phyloP scores from a whole-genome alignment of 2,113 vertebrate genomes.

The Bucco capensis region DNA sequence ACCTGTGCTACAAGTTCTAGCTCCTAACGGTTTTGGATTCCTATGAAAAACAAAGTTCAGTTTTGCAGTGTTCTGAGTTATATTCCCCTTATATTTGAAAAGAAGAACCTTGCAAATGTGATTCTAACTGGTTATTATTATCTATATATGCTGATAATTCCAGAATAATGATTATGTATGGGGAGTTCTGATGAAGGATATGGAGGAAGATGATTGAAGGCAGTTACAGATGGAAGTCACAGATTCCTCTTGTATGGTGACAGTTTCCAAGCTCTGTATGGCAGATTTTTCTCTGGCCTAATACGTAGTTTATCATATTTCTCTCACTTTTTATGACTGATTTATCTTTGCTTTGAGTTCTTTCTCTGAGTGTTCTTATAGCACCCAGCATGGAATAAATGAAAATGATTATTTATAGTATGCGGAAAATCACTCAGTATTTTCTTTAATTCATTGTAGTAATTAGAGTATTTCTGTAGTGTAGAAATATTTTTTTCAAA shows the following conservation, averaged over 20 bases:
- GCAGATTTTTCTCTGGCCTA: conserved; percentile 48
- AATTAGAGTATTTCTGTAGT: conserved; percentile 5
- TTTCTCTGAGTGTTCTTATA: conserved; percentile 22
- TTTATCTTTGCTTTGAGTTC: conserved; percentile 39
- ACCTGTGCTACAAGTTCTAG: neutral
- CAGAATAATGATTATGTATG: neutral
- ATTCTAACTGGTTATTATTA: neutral
- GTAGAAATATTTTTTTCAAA: neutral
- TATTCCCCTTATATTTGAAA: neutral
- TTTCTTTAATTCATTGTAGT: conserved; percentile 39
- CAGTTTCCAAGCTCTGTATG: conserved; percentile 31
- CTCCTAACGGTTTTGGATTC: neutral
- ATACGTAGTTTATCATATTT: conserved; percentile 48
- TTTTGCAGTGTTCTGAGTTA: neutral
- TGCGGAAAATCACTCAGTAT: conserved; percentile 24
- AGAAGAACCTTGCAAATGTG: neutral
- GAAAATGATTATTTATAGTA: conserved; percentile 51
- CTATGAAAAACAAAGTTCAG: neutral
- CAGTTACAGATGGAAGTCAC: conserved; percentile 49
- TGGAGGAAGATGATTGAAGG: conserved; percentile 49
- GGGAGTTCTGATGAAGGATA: conserved; percentile 24
- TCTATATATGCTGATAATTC: conserved; percentile 3
- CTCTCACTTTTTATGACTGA: conserved; percentile 47
- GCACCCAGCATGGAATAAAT: conserved; percentile 31
- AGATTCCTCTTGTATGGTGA: conserved; percentile 40